Percentiles rank a stretch among this genome's conserved stretches.
These are phyloP conservation scores for Chrysochloris asiatica DNA, from an alignment of 2,113 vertebrate species.

Conservation along the genomic window DNA sequence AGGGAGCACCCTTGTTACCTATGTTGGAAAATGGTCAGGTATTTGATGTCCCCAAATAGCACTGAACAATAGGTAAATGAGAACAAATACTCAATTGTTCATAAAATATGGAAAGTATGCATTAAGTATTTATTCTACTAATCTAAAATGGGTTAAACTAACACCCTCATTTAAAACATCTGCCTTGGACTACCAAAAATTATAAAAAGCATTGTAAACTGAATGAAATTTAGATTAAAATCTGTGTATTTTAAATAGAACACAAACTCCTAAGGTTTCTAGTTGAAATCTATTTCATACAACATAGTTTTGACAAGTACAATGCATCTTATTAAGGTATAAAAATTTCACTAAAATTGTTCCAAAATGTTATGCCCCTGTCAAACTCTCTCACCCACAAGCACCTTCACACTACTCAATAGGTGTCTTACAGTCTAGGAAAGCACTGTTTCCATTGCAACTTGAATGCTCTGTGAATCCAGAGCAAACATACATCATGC, in stretches of 20 bases:
- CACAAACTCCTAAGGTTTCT: neutral
- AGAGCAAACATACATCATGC: neutral
- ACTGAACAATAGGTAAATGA: neutral
- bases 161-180: neutral
- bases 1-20: neutral
- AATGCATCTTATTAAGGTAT: neutral
- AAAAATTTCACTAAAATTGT: neutral
- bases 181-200: neutral
- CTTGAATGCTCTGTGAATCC: neutral
- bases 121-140: conserved; percentile 5
- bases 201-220: neutral
- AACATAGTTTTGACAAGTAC: neutral
- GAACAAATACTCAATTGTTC: neutral
- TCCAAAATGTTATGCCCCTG: neutral
- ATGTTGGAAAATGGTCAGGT: neutral
- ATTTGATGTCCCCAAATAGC: neutral
- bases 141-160: conserved; percentile 24
- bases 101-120: neutral
- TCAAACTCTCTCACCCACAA: neutral
- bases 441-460: neutral
- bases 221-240: neutral
- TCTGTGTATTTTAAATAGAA: neutral
- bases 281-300: neutral
- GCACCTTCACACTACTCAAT: neutral
- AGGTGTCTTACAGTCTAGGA: neutral